phyloP scores from a whole-genome alignment of 1,140 invertebrate genomes.

The Drosophila obscura region DNA sequence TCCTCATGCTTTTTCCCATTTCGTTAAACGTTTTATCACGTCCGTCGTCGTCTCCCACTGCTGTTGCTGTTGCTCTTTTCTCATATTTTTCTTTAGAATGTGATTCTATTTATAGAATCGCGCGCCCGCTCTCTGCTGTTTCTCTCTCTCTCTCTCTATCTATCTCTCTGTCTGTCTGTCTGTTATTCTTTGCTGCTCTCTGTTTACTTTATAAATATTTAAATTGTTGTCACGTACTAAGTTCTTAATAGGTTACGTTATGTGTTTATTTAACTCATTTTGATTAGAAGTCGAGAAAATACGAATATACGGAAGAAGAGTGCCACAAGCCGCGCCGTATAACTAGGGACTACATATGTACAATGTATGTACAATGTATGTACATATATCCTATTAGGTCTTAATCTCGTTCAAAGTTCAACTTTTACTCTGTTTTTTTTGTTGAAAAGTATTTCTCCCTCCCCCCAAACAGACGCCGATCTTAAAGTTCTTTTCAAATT shows the following conservation, averaged over 20 bases:
- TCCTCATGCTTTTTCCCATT: conserved; percentile 51
- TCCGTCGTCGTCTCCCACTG: conserved; percentile 38
- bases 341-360: background rate
- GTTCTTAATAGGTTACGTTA: conserved; percentile 83
- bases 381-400: background rate
- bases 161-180: conserved; percentile 6
- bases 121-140: conserved; percentile 23
- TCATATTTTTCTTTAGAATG: conserved; percentile 73
- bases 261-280: conserved; percentile 83
- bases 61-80: conserved; percentile 50
- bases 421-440: conserved; percentile 21
- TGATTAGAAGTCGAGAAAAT: conserved; percentile 75
- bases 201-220: conserved; percentile 83
- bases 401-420: conserved; percentile 49
- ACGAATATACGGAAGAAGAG: conserved; percentile 42
- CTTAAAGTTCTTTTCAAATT: conserved; percentile 9
- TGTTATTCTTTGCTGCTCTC: conserved; percentile 48
- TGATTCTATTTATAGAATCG: conserved; percentile 72
- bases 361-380: background rate
- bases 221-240: conserved; percentile 83
- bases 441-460: background rate
- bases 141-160: conserved; percentile 26
- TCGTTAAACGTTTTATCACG: conserved; percentile 80
- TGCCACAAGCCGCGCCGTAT: conserved; percentile 9
- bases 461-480: conserved; percentile 36